These are phyloP conservation scores for Galendromus occidentalis DNA, from an alignment of 1,140 invertebrate genomes.

Conservation along the genomic window DNA sequence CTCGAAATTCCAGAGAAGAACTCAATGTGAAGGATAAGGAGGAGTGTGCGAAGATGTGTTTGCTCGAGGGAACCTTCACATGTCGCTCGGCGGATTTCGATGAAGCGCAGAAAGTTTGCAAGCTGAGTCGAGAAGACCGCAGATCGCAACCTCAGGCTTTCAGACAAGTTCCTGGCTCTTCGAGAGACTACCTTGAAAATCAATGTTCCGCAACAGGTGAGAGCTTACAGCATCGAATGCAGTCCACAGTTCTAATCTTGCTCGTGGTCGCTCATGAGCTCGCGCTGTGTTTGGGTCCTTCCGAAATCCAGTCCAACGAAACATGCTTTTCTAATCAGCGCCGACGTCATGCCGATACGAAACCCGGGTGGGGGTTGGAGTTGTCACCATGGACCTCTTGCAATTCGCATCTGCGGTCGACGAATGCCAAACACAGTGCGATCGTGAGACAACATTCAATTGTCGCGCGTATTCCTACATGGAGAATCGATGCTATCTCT, in stretches of 20 bases:
- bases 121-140: slow-evolving; percentile 32
- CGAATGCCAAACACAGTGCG: slow-evolving; percentile 32
- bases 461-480: slow-evolving; percentile 29
- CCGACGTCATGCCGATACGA: slow-evolving; percentile 32
- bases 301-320: not conserved
- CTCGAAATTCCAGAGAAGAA: slow-evolving; percentile 20
- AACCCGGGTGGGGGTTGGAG: slow-evolving; percentile 25
- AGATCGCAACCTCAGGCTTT: slow-evolving; percentile 33
- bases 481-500: slow-evolving; percentile 30
- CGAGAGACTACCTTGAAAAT: slow-evolving; percentile 35
- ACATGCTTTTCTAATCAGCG: slow-evolving; percentile 21
- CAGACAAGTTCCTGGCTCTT: slow-evolving; percentile 24
- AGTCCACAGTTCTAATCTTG: too few relatives aligned
- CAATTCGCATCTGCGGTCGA: slow-evolving; percentile 29
- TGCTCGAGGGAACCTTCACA: slow-evolving; percentile 29
- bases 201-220: slow-evolving; percentile 29
- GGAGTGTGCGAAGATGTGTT: slow-evolving; percentile 33
- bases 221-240: slow-evolving; percentile 10
- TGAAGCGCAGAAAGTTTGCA: slow-evolving; percentile 26
- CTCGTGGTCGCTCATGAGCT: too few relatives aligned
- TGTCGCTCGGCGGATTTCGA: slow-evolving; percentile 34
- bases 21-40: slow-evolving; percentile 27
- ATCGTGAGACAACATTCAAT: slow-evolving; percentile 26
- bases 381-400: slow-evolving; percentile 32
- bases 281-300: too few relatives aligned